Evolutionary conservation across 2,888 invertebrate genomes (phyloP), one percentile per base, ranked within the genome.

Genomic region (Ichneumoninae sp.): DNA sequence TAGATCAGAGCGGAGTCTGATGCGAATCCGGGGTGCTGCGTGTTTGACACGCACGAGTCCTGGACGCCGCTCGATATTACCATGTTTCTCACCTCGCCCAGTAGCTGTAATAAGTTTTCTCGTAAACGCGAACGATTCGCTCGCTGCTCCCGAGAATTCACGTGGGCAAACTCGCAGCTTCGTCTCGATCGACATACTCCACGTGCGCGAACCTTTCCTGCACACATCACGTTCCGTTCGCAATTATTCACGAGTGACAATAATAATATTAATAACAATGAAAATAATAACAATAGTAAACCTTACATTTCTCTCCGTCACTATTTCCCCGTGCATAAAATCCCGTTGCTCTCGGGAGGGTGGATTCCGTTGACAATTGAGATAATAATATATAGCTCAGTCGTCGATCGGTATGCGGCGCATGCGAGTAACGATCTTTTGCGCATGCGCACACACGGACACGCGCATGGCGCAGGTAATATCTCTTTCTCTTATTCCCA

Each of bases 91-190:
- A 22, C 62, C 60, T 62, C n/a, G 16, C 10, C 16, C 33, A 33
- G n/a, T 16, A 0, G 33, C 62, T 16, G 30, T n/a, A 47, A 33
- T 33, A 33, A 62, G 30, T 62, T 62, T 62, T 62, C 62, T 62
- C 62, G 10, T 62, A 62, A 86, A 84, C 83, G 75, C 86, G 83
- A 88, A 85, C 88, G 88, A 89, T 89, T 83, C 89, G 89, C 88
- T 88, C 87, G 88, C 88, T 87, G 89, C 87, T 88, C 89, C 81
- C 86, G 88, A 89, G 88, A 88, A 90, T 91, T 90, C 87, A 90
- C 91, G 91, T 91, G 89, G 91, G 91, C 89, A 90, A 82, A 86
- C 77, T 84, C 80, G 80, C 75, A 66, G 69, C 74, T 84, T 76
- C 76, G 85, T 83, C 80, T 80, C 84, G 84, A 76, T 79, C 82